Base-by-base conservation (phyloP, 2,113 vertebrate species). In the Cathartes aura region DNA sequence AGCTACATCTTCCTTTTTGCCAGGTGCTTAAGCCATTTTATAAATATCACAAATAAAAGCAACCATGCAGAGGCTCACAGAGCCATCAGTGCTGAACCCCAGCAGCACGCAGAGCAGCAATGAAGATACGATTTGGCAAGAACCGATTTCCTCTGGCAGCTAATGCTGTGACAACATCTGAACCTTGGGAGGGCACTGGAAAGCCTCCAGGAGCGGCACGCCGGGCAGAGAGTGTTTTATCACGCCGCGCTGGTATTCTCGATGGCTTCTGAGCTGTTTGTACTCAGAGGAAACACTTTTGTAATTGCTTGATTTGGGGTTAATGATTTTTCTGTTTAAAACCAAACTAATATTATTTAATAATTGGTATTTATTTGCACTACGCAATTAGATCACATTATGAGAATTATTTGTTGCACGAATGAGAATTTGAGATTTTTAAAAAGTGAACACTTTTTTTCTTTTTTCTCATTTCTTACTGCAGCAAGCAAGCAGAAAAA, bases 311-410 rank as follows among this genome's bases (percentile, higher is more conserved):
- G 56, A 74, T 82, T 74, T 30, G 43, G 20, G 13, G 59, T 74
- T 87, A 82, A 96, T 47, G 20, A 73, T 60, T 88, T 83, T 80
- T 47, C 82, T 58, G 29, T 87, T 92, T 87, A 68, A 93, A 94
- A 71, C 55, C 32, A 89, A 55, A 48, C 15, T 48, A 50, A 13
- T 58, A 29, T 70, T 82, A 58, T 71, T 90, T 84, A 62, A 67
- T 72, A 55, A 74, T 18, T 32, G 53, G 29, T 71, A 67, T 56
- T 95, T 79, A 45, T 73, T 86, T 72, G 30, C 58, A 79, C 43
- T 82, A 16, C 20, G 15, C 59, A 84, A 71, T 95, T 82, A 84
- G 64, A 91, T 67, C n/a, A 40, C 22, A 24, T 68, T 66, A 58
- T 38, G 50, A 87, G 42, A 87, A 60, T 78, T 70, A 70, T 74